phyloP scores from a whole-genome alignment of 2,797 vertebrate species.

The Rhinophrynus dorsalis region DNA sequence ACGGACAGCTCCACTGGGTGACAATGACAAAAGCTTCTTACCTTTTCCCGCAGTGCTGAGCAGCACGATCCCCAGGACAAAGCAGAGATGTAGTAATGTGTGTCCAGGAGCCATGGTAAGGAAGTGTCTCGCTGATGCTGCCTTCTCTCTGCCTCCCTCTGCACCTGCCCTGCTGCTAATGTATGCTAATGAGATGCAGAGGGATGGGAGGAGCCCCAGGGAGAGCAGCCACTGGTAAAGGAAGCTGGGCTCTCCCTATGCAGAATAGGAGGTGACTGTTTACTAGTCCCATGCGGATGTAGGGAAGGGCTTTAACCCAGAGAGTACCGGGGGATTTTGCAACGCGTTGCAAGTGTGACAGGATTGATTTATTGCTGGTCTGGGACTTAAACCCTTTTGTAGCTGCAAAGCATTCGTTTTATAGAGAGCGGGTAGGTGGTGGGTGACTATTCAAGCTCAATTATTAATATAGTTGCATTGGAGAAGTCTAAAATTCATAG shows the following conservation, averaged over 20 bases:
- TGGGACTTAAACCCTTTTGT: too few relatives aligned
- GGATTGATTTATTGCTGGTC: too few relatives aligned
- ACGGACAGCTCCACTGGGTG: too few relatives aligned
- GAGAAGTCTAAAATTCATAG: too few relatives aligned
- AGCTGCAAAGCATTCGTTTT: too few relatives aligned
- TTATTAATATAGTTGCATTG: too few relatives aligned
- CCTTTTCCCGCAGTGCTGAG: conserved; percentile 37
- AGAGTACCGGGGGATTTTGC: background rate
- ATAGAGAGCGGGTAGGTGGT: too few relatives aligned
- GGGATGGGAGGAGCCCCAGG: conserved; percentile 23
- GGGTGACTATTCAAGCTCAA: too few relatives aligned
- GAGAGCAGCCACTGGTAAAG: conserved; percentile 16
- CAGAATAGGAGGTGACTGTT: conserved; percentile 41
- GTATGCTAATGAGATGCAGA: conserved; percentile 46
- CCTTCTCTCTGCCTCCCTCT: conserved; percentile 36
- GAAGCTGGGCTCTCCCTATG: background rate
- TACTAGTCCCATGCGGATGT: conserved; percentile 49
- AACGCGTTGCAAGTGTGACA: background rate
- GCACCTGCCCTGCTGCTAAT: conserved; percentile 46
- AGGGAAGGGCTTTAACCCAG: conserved; percentile 22
- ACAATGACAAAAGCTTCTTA: background rate
- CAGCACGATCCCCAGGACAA: conserved; percentile 34
- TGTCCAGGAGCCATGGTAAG: conserved; percentile 26
- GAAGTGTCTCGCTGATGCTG: background rate
- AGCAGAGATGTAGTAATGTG: conserved; percentile 12